phyloP scores from a whole-genome alignment of 2,888 invertebrate species.

The Philaethria dido region DNA sequence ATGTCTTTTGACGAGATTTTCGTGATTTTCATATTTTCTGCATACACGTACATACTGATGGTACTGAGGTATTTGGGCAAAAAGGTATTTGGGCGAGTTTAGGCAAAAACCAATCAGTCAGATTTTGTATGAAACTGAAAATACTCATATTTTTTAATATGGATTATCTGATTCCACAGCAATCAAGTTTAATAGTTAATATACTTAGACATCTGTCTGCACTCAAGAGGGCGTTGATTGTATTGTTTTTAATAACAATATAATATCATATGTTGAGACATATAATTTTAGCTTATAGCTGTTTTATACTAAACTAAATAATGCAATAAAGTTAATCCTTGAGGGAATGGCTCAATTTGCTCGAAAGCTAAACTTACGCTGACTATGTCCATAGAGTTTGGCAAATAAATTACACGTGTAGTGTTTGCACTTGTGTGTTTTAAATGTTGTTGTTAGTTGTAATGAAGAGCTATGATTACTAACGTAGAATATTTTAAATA shows the following conservation, averaged over 20 bases:
- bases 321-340: constrained; percentile 18
- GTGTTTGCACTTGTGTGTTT: constrained; percentile 12
- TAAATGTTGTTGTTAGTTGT: constrained; percentile 15
- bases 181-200: too few species aligned
- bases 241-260: background rate
- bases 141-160: too few species aligned
- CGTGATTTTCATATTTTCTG: too few species aligned
- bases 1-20: too few species aligned
- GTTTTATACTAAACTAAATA: constrained; percentile 12
- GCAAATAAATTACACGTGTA: constrained; percentile 25
- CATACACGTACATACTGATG: too few species aligned
- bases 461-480: constrained; percentile 11
- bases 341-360: constrained; percentile 20
- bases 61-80: too few species aligned
- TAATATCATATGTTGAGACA: background rate
- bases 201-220: too few species aligned
- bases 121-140: too few species aligned
- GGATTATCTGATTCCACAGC: too few species aligned
- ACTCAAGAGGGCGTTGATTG: background rate
- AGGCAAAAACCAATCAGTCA: too few species aligned
- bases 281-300: background rate
- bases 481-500: constrained; percentile 2
- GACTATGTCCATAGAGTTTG: constrained; percentile 18
- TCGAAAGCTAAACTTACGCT: constrained; percentile 22
- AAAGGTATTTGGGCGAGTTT: too few species aligned